Evolutionary conservation across 2,113 vertebrate species (phyloP).

Genomic region (Thymallus thymallus): DNA sequence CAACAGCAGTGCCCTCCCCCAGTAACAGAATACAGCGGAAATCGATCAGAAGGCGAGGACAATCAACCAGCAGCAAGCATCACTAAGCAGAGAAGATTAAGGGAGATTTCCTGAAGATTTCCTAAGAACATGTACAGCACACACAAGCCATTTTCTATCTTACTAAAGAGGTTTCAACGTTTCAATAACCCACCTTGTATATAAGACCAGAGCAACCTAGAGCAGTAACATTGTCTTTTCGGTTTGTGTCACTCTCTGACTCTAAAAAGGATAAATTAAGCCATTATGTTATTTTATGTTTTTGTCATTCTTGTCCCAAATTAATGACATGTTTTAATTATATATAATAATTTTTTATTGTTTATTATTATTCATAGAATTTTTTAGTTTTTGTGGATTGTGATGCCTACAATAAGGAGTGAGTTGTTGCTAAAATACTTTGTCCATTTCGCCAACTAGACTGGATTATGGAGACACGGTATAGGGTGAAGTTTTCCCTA

Average conservation of each 20-base stretch:
- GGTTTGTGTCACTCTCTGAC: conserved; percentile 67
- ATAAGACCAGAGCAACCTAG: conserved; percentile 75
- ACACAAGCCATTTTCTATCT: conserved; percentile 66
- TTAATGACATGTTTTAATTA: conserved; percentile 46
- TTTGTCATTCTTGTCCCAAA: conserved; percentile 5
- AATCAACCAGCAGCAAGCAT: conserved; percentile 53
- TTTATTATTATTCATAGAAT: conserved; percentile 34
- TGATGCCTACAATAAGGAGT: background rate
- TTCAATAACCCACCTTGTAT: conserved; percentile 70
- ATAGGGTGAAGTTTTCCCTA: background rate
- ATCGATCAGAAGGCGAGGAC: conserved; percentile 62
- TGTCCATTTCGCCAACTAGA: background rate
- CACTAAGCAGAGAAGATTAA: conserved; percentile 64
- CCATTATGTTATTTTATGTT: conserved; percentile 32
- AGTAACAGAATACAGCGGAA: conserved; percentile 77
- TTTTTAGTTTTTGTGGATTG: conserved; percentile 9
- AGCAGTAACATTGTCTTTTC: conserved; percentile 37
- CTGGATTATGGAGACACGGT: background rate
- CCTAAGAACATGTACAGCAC: conserved; percentile 60
- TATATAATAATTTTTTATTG: conserved; percentile 36
- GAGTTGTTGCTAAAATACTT: background rate
- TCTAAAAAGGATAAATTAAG: conserved; percentile 50
- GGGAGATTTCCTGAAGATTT: conserved; percentile 49
- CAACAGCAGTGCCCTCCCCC: conserved; percentile 67
- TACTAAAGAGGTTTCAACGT: conserved; percentile 74